Evolutionary conservation across 1,140 invertebrate genomes (phyloP), one percentile per base, ranked within the genome.

Genomic region (Reticulitermes speratus): DNA sequence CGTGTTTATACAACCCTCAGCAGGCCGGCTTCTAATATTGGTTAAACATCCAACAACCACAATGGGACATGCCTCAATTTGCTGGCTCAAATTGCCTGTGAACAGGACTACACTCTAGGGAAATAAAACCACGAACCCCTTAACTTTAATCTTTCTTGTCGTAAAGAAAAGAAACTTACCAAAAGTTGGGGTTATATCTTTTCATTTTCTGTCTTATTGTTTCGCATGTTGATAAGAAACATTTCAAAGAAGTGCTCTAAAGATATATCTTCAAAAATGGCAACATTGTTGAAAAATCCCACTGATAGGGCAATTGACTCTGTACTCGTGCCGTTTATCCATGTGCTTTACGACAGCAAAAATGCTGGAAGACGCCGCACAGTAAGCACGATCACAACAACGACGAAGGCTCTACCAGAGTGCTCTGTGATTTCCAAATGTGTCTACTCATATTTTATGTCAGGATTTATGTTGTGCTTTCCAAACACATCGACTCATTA

Each of bases 11-110:
- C 83, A 84, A 19, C 44, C 44, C 83, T 52, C 83, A 11, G 16
- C 21, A 84, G 83, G 32, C 83, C 48, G 38, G 16, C 44, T 30
- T 84, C 44, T 84, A 84, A 84, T 84, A 84, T 44, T 52, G 83
- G 83, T 52, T 84, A 84, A 84, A 84, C 48, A 52, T 84, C 83
- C 83, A 84, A 84, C 83, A 84, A 52, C 83, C 83, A 44, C 83
- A 25, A 32, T n/a, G 83, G 83, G 83, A 84, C 83, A 44, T 30
- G 44, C 23, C n/a, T 52, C 48, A 44, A 84, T 45, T 84, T 84
- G 9, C 23, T 7, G 8, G 32, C 48, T 45, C 38, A 84, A 84
- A 84, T 84, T 84, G 83, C 44, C 23, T 19, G 83, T 84, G 83
- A 84, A 84, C 83, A 45, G 21, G 83, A 84, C 32, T 45, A 44